Evolutionary conservation across 2,113 vertebrate species (phyloP).

Genomic region (Bettongia penicillata): DNA sequence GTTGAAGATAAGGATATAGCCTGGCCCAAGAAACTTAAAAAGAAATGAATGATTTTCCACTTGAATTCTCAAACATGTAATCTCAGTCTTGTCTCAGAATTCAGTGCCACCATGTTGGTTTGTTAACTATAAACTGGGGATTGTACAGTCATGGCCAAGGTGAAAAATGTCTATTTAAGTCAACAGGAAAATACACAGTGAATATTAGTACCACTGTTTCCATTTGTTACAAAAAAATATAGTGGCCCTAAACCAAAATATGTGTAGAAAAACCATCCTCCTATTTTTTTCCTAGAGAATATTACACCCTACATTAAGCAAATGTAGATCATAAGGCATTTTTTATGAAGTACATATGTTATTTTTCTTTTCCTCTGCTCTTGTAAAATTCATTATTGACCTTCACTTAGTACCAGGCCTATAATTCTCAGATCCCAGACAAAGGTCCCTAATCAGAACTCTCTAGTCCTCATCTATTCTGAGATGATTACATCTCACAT

Average conservation of each 20-base stretch:
- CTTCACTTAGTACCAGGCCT: background rate
- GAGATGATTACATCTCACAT: background rate
- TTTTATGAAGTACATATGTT: background rate
- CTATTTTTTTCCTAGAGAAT: background rate
- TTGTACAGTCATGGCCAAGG: background rate
- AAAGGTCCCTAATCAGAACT: background rate
- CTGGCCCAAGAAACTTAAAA: background rate
- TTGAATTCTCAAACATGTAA: background rate
- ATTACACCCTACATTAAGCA: background rate
- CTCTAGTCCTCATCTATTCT: background rate
- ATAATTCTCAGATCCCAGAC: background rate
- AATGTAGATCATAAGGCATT: background rate
- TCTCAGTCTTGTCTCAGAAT: background rate
- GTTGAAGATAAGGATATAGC: background rate
- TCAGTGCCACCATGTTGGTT: background rate
- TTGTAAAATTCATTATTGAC: background rate
- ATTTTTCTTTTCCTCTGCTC: background rate
- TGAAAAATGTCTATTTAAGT: background rate
- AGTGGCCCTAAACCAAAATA: background rate
- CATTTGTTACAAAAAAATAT: background rate
- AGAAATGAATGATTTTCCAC: background rate
- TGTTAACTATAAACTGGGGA: background rate
- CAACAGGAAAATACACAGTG: conserved; percentile 5
- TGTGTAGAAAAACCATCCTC: background rate
- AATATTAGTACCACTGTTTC: background rate